Evolutionary conservation across 2,797 vertebrate species (phyloP), one percentile per base, ranked within the genome.

Genomic region (Macroramphosus scolopax): DNA sequence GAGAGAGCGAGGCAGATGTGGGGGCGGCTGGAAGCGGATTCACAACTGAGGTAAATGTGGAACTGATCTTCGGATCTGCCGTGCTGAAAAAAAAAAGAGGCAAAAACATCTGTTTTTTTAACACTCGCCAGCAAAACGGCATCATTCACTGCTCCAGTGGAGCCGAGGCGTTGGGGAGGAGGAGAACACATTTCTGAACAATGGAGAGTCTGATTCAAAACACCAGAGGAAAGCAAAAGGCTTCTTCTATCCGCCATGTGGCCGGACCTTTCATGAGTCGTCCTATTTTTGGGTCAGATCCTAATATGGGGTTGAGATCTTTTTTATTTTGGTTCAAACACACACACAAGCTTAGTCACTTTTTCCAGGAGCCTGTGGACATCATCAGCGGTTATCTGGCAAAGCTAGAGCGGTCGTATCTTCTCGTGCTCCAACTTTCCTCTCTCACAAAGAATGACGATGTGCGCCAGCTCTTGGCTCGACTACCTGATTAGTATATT

Each of bases 361-460:
- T 54, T 80, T 80, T 75, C 77, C 76, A 45, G 18, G 17, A 46
- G 37, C 51, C 30, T 55, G 40, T 68, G 51, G 60, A 45, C 44
- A 45, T 62, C 42, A 26, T 11, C 25, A 41, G 58, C 53, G 48
- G 15, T 32, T 71, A 51, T 62, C 31, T 72, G 67, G 68, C 62
- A 55, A 50, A 16, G 58, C n/a, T 11, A 34, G 57, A 42, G 1
- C 56, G 41, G 45, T 71, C 58, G 8, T 48, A 25, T 36, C 35
- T 26, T 15, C 20, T 6, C 30, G 26, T 16, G 38, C 18, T 70
- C 48, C 48, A 57, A 58, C 44, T 79, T 80, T 83, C 64, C 64
- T n/a, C n/a, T n/a, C n/a, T n/a, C n/a, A n/a, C n/a, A n/a, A n/a
- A n/a, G n/a, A n/a, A n/a, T n/a, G n/a, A n/a, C n/a, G n/a, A n/a